Evolutionary conservation across 2,797 vertebrate species (phyloP).

Genomic region (Ispidina lecontei): DNA sequence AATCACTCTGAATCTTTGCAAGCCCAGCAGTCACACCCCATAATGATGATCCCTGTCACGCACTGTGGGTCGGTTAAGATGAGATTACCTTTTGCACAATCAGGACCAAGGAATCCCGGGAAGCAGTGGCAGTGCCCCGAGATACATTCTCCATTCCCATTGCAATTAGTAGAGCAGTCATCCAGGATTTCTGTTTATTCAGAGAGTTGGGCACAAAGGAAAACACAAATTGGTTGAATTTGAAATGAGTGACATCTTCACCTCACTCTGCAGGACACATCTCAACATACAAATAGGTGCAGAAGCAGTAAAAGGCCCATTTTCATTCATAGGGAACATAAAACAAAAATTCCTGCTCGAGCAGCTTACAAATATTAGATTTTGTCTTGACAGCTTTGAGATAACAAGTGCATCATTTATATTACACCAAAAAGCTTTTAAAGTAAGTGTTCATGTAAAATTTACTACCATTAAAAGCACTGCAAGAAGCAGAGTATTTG

Average conservation of each 20-base stretch:
- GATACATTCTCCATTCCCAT: constrained; percentile 95
- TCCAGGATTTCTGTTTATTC: constrained; percentile 88
- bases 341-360: constrained; percentile 66
- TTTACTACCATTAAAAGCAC: constrained; percentile 73
- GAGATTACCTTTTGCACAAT: constrained; percentile 92
- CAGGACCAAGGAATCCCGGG: constrained; percentile 92
- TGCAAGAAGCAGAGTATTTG: constrained; percentile 65
- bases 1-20: constrained; percentile 46
- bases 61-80: neutral
- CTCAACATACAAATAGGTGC: constrained; percentile 33
- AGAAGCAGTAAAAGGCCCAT: constrained; percentile 48
- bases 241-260: neutral
- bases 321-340: constrained; percentile 56
- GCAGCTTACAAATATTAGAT: constrained; percentile 67
- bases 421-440: constrained; percentile 76
- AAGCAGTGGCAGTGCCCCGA: constrained; percentile 96
- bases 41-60: neutral
- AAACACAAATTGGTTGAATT: constrained; percentile 9
- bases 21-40: constrained; percentile 16
- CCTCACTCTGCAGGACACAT: constrained; percentile 15
- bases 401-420: constrained; percentile 73
- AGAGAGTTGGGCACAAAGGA: constrained; percentile 47
- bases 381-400: constrained; percentile 68
- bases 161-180: constrained; percentile 93
- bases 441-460: constrained; percentile 77